A percentile compares a stretch with the other conserved stretches of the same genome.
Evolutionary conservation across 1,140 invertebrate genomes (phyloP).

Genomic region (Coenobita brevimanus): DNA sequence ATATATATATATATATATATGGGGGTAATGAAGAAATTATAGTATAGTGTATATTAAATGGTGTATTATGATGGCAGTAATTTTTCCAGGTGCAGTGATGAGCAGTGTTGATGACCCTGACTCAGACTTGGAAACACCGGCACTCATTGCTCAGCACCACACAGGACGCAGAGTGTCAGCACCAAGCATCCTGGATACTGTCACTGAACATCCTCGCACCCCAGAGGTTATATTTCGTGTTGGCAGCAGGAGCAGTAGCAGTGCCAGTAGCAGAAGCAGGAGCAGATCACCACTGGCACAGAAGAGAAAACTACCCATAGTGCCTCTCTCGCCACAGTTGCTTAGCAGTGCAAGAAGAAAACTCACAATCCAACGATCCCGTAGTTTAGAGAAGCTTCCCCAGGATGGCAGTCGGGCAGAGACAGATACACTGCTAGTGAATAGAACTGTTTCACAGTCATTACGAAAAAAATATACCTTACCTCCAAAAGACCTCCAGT

Average conservation of each 20-base stretch:
- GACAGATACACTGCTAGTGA: neutral
- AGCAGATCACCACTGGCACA: neutral
- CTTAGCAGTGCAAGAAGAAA: neutral
- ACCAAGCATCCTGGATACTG: constrained; percentile 49
- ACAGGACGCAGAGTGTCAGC: constrained; percentile 44
- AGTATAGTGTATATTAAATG: neutral
- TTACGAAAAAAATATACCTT: constrained; percentile 31
- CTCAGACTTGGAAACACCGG: constrained; percentile 34
- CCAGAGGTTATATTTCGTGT: neutral
- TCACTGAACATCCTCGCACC: constrained; percentile 9
- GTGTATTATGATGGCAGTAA: neutral
- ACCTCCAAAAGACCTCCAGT: constrained; percentile 15
- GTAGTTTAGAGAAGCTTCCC: constrained; percentile 45
- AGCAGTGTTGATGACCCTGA: constrained; percentile 39
- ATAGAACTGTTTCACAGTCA: neutral
- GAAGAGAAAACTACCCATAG: constrained; percentile 16
- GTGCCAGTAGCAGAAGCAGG: neutral
- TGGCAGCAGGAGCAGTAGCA: neutral
- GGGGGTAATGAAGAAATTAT: neutral
- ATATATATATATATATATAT: too few species aligned
- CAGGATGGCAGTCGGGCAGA: neutral
- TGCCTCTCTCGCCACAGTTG: constrained; percentile 28
- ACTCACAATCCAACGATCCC: constrained; percentile 14
- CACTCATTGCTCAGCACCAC: neutral
- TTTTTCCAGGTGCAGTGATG: constrained; percentile 48